A percentile compares a stretch with the other conserved stretches of the same genome.
Evolutionary conservation across 2,888 invertebrate species (phyloP).

Genomic region (Dynastes hyllus): DNA sequence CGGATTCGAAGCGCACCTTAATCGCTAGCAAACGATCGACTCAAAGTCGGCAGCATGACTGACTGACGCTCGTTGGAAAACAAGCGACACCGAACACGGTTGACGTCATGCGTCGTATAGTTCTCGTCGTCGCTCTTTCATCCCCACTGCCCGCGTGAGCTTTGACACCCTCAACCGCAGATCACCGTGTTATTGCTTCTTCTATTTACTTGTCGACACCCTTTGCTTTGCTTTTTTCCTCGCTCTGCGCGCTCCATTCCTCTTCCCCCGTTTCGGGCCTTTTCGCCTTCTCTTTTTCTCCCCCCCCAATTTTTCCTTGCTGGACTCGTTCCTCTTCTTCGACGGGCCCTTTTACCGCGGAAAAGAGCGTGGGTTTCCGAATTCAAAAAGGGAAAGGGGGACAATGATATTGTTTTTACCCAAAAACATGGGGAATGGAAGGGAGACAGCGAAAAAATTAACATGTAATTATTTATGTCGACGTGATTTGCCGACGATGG

Average conservation of each 20-base stretch:
- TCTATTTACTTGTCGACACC: constrained; percentile 70
- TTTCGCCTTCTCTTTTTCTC: background rate
- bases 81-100: constrained; percentile 62
- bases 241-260: constrained; percentile 3
- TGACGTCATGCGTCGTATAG: constrained; percentile 67
- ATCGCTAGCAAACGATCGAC: constrained; percentile 49
- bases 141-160: constrained; percentile 66
- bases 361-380: constrained; percentile 28
- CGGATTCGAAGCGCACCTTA: background rate
- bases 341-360: constrained; percentile 5
- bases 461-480: constrained; percentile 41
- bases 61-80: constrained; percentile 64
- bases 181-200: constrained; percentile 71
- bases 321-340: constrained; percentile 7
- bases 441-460: constrained; percentile 23
- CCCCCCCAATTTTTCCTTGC: background rate
- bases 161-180: constrained; percentile 71
- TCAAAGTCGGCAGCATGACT: constrained; percentile 64
- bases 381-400: no score
- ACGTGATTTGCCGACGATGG: constrained; percentile 5
- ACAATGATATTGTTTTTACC: constrained; percentile 5
- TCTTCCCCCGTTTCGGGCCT: no score
- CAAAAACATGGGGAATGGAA: background rate
- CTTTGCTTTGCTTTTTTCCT: constrained; percentile 56
- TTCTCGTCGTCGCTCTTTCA: constrained; percentile 60